Conservation (phyloP, 2,797 vertebrate species). For the Malacoctenus gilli region DNA sequence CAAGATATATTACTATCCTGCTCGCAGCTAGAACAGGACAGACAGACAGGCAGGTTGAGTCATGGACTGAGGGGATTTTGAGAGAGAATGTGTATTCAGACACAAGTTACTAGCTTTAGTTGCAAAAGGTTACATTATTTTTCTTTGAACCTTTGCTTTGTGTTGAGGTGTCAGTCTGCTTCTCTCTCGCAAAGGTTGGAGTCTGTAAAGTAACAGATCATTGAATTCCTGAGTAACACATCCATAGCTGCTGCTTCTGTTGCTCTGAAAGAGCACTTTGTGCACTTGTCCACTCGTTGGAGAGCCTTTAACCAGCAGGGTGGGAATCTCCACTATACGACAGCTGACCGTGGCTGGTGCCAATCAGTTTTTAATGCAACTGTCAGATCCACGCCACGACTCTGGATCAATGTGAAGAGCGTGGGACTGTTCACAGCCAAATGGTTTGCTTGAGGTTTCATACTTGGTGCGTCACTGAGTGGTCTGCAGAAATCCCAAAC, state of each 20-base stretch:
- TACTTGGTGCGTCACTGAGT: too few species aligned
- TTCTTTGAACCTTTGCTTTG: conserved; percentile 24
- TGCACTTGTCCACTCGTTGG: conserved; percentile 45
- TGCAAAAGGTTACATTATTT: conserved; percentile 22
- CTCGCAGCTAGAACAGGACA: conserved; percentile 90
- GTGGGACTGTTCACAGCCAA: conserved; percentile 29
- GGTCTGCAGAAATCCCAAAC: too few species aligned
- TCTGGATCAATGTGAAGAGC: conserved; percentile 14
- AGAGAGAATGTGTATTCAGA: conserved; percentile 26
- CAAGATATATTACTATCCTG: conserved; percentile 78
- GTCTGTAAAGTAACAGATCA: conserved; percentile 57
- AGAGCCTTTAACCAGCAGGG: conserved; percentile 48
- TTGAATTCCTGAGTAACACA: conserved; percentile 55
- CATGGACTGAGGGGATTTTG: conserved; percentile 50
- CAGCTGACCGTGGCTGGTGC: conserved; percentile 38
- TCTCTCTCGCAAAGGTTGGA: conserved; percentile 48
- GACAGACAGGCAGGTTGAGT: conserved; percentile 75
- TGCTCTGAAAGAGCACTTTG: conserved; percentile 52
- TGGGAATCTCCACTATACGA: conserved; percentile 36
- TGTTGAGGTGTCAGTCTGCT: conserved; percentile 53
- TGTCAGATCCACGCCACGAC: conserved; percentile 36
- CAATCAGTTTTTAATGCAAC: conserved; percentile 36
- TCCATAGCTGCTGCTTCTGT: conserved; percentile 40
- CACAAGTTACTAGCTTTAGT: conserved; percentile 48
- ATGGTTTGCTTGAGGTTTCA: conserved; percentile 21